phyloP scores from a whole-genome alignment of 2,797 vertebrate species.

The Leuciscus waleckii region DNA sequence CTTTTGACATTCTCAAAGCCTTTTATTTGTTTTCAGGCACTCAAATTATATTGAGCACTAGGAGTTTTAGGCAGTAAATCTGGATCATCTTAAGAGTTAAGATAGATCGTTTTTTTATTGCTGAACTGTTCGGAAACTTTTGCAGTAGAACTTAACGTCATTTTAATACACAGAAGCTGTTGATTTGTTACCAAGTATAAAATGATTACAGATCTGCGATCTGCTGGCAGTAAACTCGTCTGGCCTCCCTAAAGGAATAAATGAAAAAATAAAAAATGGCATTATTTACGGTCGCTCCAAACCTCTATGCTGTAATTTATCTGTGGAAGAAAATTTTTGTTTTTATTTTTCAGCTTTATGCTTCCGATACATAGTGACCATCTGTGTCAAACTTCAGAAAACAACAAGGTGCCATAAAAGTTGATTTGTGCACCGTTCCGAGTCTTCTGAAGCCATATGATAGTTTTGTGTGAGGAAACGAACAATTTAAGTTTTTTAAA shows the following conservation, averaged over 20 bases:
- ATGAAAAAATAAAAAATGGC: not conserved
- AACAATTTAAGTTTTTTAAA: not conserved
- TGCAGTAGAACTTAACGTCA: not conserved
- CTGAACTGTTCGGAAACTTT: not conserved
- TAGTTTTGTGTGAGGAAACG: not conserved
- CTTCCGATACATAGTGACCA: not conserved
- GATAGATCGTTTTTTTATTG: not conserved
- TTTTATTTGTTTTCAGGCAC: slow-evolving; percentile 25
- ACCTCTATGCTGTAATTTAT: not conserved
- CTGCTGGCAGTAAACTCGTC: slow-evolving; percentile 25
- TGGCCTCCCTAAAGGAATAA: slow-evolving; percentile 14
- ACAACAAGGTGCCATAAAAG: not conserved
- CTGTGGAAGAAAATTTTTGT: not conserved
- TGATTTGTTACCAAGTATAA: slow-evolving; percentile 41
- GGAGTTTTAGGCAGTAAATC: not conserved
- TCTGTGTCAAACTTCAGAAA: not conserved
- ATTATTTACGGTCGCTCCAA: not conserved
- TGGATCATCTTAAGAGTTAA: slow-evolving; percentile 1
- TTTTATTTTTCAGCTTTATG: not conserved
- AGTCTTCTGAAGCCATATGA: not conserved
- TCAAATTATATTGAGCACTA: not conserved
- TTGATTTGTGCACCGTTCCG: not conserved
- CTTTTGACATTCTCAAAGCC: not conserved
- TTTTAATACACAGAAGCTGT: slow-evolving; percentile 30
- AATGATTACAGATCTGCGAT: not conserved